A percentile compares a stretch with the other conserved stretches of the same genome.
Conservation (phyloP, 2,113 vertebrate species). For the Gopherus evgoodei region DNA sequence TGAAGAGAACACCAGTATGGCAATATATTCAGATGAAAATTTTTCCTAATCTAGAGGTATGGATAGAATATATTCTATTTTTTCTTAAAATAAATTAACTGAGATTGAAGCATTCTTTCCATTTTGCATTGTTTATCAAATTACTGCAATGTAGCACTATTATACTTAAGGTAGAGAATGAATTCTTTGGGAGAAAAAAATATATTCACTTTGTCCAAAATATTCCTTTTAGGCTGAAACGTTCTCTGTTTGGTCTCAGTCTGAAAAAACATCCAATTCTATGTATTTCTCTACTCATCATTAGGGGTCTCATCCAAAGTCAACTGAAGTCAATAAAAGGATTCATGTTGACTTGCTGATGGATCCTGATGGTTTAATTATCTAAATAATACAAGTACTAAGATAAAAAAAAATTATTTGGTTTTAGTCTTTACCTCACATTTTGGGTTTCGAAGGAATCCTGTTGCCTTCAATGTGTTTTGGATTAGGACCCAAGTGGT, state of each 20-base stretch:
- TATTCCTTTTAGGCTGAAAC: neutral
- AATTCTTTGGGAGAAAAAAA: neutral
- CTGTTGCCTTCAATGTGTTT: neutral
- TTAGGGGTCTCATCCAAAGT: neutral
- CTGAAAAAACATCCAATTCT: accelerated
- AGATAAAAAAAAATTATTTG: neutral
- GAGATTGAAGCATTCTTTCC: neutral
- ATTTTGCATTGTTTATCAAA: neutral
- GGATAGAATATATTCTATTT: neutral
- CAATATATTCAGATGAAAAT: slow-evolving; percentile 1
- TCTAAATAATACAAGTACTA: neutral
- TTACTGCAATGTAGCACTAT: neutral
- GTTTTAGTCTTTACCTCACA: neutral
- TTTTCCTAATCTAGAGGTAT: neutral
- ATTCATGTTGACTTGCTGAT: neutral
- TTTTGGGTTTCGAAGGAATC: no score
- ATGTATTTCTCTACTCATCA: neutral
- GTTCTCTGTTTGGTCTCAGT: neutral
- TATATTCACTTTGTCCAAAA: neutral
- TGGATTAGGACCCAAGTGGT: neutral
- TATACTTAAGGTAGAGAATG: neutral
- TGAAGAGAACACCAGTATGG: neutral
- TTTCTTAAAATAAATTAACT: neutral
- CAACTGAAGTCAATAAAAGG: neutral
- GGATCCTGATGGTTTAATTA: neutral